Percentiles rank a stretch among this genome's conserved stretches.
These are phyloP conservation scores for Morelia viridis DNA, from an alignment of 2,797 vertebrate species.

Conservation along the genomic window DNA sequence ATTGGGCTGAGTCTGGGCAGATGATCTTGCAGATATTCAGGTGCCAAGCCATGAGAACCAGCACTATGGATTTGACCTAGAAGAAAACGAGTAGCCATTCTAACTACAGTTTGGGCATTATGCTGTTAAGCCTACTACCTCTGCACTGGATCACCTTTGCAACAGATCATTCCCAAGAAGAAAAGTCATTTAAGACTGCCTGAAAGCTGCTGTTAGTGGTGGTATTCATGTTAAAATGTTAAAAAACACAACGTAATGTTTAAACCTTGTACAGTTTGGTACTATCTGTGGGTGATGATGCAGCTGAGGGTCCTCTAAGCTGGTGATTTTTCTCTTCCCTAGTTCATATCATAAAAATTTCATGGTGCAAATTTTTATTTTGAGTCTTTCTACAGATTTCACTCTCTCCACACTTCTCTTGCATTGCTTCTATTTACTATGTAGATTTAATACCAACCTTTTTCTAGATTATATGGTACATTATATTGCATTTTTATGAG, in stretches of 20 bases:
- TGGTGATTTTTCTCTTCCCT: not conserved
- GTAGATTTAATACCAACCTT: not conserved
- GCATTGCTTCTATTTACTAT: not conserved
- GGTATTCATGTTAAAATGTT: too few relatives aligned
- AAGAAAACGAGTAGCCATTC: too few relatives aligned
- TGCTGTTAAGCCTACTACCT: too few relatives aligned
- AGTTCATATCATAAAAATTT: not conserved
- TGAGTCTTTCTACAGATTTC: not conserved
- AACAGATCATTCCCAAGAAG: not conserved
- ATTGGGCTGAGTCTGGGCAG: too few relatives aligned
- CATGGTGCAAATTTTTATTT: not conserved
- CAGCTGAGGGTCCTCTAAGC: not conserved
- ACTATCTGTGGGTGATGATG: not conserved
- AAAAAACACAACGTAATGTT: too few relatives aligned
- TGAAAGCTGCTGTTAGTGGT: not conserved
- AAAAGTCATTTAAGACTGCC: not conserved
- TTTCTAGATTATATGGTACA: not conserved
- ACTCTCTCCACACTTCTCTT: not conserved
- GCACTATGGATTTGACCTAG: too few relatives aligned
- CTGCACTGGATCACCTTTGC: not conserved
- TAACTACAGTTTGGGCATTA: too few relatives aligned
- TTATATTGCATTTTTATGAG: not conserved
- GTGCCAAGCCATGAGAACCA: too few relatives aligned
- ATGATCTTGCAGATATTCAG: too few relatives aligned
- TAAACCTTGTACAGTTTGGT: too few relatives aligned